A percentile compares a stretch with the other conserved stretches of the same genome.
These are phyloP conservation scores for Mugil cephalus DNA, from an alignment of 2,113 vertebrate genomes.

Conservation along the genomic window DNA sequence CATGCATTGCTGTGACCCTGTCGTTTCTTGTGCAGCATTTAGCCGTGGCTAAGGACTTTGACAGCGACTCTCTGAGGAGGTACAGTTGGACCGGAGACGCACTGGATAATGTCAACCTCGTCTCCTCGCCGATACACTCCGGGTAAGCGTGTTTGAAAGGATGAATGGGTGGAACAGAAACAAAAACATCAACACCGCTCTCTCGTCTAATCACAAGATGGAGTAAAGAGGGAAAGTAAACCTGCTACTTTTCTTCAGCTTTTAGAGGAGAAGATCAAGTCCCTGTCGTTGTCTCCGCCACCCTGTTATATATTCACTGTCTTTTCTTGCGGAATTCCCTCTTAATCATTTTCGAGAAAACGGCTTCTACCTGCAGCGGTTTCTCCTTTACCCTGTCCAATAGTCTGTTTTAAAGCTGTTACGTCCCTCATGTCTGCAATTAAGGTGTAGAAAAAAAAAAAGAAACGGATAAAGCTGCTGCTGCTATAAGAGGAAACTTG, in stretches of 20 bases:
- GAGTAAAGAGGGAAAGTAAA: not conserved
- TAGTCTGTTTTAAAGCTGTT: constrained; percentile 1
- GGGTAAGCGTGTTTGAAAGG: constrained; percentile 86
- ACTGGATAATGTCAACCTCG: constrained; percentile 95
- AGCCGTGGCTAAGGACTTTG: constrained; percentile 90
- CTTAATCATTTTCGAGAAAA: constrained; percentile 8
- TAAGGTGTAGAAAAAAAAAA: not conserved
- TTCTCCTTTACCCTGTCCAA: constrained; percentile 11
- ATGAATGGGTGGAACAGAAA: not conserved
- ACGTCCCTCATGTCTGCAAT: constrained; percentile 3
- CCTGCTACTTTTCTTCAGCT: too few species aligned
- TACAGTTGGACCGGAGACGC: constrained; percentile 97
- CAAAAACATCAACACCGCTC: not conserved
- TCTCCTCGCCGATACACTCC: constrained; percentile 96
- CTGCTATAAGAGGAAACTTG: not conserved
- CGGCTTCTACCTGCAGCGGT: constrained; percentile 1
- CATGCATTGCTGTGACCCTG: not conserved
- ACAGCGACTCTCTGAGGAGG: constrained; percentile 93
- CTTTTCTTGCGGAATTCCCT: not conserved
- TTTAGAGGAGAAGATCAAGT: not conserved
- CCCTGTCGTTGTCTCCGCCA: constrained; percentile 5
- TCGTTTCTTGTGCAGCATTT: constrained; percentile 86
- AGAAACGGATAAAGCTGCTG: not conserved
- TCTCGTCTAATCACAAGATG: not conserved
- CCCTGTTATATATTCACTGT: not conserved